These are phyloP conservation scores for Isaurus tuberculatus DNA, from an alignment of 92 coral and sea anemone genomes.

Conservation along the genomic window DNA sequence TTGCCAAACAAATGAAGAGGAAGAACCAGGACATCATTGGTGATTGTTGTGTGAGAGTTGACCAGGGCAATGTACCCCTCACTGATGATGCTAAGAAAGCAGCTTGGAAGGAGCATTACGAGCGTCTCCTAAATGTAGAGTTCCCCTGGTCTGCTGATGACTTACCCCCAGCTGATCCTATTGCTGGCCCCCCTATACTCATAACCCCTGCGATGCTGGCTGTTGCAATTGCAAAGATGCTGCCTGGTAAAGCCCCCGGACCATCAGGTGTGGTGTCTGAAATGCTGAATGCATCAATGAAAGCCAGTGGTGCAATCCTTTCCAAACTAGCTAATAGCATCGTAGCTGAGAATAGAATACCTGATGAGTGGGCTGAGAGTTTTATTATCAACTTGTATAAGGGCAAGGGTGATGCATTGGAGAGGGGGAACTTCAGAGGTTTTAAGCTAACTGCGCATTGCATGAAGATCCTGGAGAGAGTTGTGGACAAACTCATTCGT, in stretches of 20 bases:
- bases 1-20: slow-evolving; percentile 44
- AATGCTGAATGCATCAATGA: too few species aligned
- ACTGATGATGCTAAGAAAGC: slow-evolving; percentile 33
- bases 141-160: slow-evolving; percentile 52
- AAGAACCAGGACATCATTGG: slow-evolving; percentile 36
- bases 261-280: too few species aligned
- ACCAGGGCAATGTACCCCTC: slow-evolving; percentile 26
- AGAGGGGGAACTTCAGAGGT: too few species aligned
- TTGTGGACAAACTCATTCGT: slow-evolving; percentile 3
- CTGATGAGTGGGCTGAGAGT: too few species aligned
- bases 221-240: slow-evolving; percentile 7
- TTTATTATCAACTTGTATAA: too few species aligned
- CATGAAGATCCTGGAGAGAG: too few species aligned
- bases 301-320: too few species aligned
- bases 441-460: too few species aligned
- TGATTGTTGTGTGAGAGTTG: slow-evolving; percentile 36
- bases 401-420: too few species aligned
- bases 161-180: slow-evolving; percentile 37
- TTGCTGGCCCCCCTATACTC: slow-evolving; percentile 40
- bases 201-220: slow-evolving; percentile 45
- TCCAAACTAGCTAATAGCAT: too few species aligned
- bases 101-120: slow-evolving; percentile 52
- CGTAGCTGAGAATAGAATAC: too few species aligned
- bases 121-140: slow-evolving; percentile 50
- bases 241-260: too few species aligned